Percentiles rank a stretch among this genome's conserved stretches.
These are phyloP conservation scores for Diadophis punctatus DNA, from an alignment of 2,113 vertebrate species.

Conservation along the genomic window DNA sequence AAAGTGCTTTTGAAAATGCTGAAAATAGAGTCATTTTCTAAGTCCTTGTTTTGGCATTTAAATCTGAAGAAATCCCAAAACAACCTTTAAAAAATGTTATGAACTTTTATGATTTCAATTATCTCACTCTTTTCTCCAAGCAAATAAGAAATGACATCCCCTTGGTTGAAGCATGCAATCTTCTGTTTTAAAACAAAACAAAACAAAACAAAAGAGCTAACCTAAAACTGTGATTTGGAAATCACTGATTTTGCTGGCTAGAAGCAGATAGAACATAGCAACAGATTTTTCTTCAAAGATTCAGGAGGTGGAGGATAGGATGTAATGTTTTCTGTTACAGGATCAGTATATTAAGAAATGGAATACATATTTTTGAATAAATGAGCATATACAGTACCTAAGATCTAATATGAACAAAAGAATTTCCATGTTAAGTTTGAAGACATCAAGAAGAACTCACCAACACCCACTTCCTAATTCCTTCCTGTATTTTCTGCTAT, in stretches of 20 bases:
- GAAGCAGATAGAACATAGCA: background rate
- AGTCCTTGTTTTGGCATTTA: background rate
- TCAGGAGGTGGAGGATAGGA: background rate
- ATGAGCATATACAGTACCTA: background rate
- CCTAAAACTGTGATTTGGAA: background rate
- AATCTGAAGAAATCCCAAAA: background rate
- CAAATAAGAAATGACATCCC: background rate
- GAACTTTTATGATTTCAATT: background rate
- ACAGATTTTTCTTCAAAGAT: background rate
- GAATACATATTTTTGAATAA: background rate
- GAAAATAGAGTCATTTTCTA: background rate
- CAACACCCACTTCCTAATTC: background rate
- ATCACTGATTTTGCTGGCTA: background rate
- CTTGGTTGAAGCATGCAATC: background rate
- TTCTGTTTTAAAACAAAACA: background rate
- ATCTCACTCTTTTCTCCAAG: background rate
- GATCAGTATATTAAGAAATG: background rate
- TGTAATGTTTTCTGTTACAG: background rate
- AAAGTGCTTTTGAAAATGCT: background rate
- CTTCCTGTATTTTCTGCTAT: background rate
- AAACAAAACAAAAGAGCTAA: no score
- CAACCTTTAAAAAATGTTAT: background rate
- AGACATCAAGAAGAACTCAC: background rate
- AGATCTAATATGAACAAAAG: background rate
- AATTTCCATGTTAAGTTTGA: background rate